These are phyloP conservation scores for Erannis defoliaria DNA, from an alignment of 2,888 invertebrate genomes.

Conservation along the genomic window DNA sequence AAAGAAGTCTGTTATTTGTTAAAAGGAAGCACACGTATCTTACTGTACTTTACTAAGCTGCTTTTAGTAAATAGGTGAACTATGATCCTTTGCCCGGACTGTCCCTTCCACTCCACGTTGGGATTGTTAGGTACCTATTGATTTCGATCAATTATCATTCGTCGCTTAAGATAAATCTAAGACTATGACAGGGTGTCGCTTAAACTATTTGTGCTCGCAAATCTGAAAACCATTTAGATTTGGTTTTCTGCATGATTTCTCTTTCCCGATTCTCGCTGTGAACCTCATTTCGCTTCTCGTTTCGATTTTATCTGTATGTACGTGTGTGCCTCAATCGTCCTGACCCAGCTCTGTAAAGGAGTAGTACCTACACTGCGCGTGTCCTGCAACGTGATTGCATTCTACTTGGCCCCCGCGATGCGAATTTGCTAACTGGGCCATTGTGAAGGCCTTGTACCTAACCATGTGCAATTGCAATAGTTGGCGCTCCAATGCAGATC, in stretches of 20 bases:
- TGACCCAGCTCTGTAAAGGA: conserved; percentile 20
- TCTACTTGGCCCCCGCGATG: conserved; percentile 24
- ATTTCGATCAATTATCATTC: no score
- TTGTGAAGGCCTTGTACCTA: conserved; percentile 16
- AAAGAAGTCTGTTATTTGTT: neutral
- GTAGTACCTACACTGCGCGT: conserved; percentile 23
- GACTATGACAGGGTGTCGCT: no score
- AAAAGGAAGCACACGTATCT: neutral
- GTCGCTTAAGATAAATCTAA: no score
- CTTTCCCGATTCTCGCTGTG: neutral
- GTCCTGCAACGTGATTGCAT: conserved; percentile 46
- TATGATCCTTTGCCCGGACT: no score
- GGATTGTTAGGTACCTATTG: no score
- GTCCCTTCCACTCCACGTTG: no score
- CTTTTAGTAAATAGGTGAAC: no score
- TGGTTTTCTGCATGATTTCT: neutral
- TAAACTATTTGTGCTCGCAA: no score
- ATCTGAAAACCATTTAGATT: neutral
- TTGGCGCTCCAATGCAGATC: neutral
- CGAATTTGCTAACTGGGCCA: conserved; percentile 27
- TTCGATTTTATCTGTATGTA: neutral
- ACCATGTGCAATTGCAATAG: neutral
- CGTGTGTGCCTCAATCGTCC: neutral
- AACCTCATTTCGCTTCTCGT: neutral
- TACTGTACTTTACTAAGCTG: no score